A percentile compares a stretch with the other conserved stretches of the same genome.
Conservation (phyloP, 2,113 vertebrate genomes). For the Lepus americanus region DNA sequence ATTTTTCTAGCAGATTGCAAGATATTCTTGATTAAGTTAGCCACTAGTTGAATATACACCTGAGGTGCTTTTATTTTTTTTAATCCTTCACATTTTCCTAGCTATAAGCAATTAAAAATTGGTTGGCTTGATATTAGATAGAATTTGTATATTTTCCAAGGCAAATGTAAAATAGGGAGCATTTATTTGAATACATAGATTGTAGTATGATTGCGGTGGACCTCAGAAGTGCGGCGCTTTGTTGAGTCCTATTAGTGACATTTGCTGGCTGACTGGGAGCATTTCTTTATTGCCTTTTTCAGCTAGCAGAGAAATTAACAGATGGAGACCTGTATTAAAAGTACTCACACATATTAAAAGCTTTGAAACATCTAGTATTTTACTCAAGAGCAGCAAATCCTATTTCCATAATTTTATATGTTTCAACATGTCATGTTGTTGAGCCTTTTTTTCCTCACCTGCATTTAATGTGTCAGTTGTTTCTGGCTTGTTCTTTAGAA, state of each 20-base stretch:
- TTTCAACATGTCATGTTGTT: slow-evolving; percentile 6
- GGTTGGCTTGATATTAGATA: background rate
- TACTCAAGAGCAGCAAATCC: slow-evolving; percentile 35
- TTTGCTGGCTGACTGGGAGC: background rate
- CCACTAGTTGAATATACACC: background rate
- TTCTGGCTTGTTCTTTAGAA: slow-evolving; percentile 67
- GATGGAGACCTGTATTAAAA: background rate
- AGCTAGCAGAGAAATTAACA: slow-evolving; percentile 13
- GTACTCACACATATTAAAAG: background rate
- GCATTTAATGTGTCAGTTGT: slow-evolving; percentile 61
- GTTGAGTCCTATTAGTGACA: background rate
- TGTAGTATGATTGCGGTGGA: background rate
- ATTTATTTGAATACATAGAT: background rate
- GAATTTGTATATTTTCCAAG: background rate
- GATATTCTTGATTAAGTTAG: background rate
- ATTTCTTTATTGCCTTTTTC: background rate
- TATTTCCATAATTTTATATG: slow-evolving; percentile 28
- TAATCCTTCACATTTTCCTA: background rate
- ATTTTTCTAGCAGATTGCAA: background rate
- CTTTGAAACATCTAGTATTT: background rate
- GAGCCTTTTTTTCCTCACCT: background rate
- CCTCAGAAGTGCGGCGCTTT: background rate
- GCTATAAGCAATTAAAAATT: background rate
- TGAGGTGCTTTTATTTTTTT: background rate
- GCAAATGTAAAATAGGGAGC: background rate